phyloP scores from a whole-genome alignment of 2,113 vertebrate genomes.

The Seriola quinqueradiata region DNA sequence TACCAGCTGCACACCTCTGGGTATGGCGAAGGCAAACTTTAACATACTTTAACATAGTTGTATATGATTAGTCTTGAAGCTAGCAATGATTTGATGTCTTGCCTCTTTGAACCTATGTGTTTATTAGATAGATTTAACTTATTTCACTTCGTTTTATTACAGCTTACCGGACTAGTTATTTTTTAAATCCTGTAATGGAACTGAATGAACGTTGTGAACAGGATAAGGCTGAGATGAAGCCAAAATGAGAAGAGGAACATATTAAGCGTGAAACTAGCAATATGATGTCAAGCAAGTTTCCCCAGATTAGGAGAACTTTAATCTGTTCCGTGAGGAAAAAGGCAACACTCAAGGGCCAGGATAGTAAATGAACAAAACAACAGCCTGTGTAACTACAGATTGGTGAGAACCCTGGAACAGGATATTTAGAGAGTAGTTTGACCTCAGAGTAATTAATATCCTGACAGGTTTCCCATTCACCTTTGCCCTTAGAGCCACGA shows the following conservation, averaged over 20 bases:
- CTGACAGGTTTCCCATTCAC: constrained; percentile 57
- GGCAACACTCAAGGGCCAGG: not conserved
- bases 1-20: no score
- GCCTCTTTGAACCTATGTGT: not conserved
- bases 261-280: no score
- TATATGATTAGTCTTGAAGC: no score
- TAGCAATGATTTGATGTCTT: no score
- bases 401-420: constrained; percentile 1
- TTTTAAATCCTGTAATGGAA: no score
- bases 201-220: not conserved
- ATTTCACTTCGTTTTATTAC: not conserved
- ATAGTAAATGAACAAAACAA: not conserved
- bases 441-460: constrained; percentile 36
- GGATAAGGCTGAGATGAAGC: not conserved
- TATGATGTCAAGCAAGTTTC: no score
- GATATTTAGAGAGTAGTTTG: constrained; percentile 23
- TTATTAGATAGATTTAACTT: not conserved
- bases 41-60: no score
- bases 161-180: not conserved
- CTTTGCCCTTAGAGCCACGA: constrained; percentile 29
- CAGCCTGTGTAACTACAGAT: not conserved
- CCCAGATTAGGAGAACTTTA: no score
- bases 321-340: not conserved
- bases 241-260: not conserved
- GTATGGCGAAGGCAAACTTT: no score